phyloP scores from a whole-genome alignment of 1,140 invertebrate species.

The Battus philenor region DNA sequence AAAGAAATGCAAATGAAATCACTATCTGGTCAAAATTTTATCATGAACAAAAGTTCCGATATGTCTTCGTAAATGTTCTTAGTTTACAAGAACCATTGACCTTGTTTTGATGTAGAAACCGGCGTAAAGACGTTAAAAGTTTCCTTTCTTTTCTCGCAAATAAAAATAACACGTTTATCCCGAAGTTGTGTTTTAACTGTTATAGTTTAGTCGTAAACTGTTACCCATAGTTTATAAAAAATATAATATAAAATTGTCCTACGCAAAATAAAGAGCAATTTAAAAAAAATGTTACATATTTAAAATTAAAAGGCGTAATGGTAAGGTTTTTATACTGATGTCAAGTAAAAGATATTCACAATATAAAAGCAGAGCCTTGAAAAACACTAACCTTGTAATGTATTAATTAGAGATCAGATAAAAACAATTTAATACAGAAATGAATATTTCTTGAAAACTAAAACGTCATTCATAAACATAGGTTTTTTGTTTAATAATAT shows the following conservation, averaged over 20 bases:
- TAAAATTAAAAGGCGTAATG: too few species aligned
- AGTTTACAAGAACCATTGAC: conserved; percentile 4
- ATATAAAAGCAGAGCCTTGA: too few species aligned
- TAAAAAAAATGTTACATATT: too few species aligned
- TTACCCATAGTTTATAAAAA: not conserved
- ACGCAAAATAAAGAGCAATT: too few species aligned
- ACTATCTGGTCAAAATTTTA: not conserved
- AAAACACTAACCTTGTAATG: too few species aligned
- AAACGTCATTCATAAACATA: too few species aligned
- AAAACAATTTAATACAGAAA: too few species aligned
- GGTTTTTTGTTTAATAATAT: too few species aligned
- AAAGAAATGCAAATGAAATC: too few species aligned
- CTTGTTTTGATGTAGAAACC: conserved; percentile 6
- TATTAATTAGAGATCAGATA: too few species aligned
- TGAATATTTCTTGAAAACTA: too few species aligned
- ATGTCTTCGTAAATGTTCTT: conserved; percentile 1
- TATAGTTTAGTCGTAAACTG: not conserved
- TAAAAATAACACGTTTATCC: conserved; percentile 8
- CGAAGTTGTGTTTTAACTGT: not conserved
- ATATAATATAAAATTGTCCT: not conserved
- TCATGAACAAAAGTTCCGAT: not conserved
- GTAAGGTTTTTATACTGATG: not conserved
- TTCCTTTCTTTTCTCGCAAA: conserved; percentile 9
- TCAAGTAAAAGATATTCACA: too few species aligned
- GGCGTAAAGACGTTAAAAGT: conserved; percentile 6